Percentiles rank a stretch among this genome's conserved stretches.
Evolutionary conservation across 1,140 invertebrate species (phyloP).

Genomic region (Trypoxylus dichotomus): DNA sequence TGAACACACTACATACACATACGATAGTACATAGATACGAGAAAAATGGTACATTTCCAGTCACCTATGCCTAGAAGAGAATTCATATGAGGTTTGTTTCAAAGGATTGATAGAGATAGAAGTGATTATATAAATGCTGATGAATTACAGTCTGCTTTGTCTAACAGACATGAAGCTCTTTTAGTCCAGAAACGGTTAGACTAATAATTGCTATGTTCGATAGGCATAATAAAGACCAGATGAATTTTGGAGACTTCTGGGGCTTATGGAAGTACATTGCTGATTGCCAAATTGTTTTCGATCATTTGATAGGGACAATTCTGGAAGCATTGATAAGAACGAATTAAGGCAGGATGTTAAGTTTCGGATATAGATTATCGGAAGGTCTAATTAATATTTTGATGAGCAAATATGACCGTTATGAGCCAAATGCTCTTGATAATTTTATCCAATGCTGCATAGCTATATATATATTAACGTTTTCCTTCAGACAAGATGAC

Average conservation of each 20-base stretch:
- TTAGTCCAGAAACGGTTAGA: conserved; percentile 96
- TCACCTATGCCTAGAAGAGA: conserved; percentile 72
- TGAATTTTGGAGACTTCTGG: conserved; percentile 94
- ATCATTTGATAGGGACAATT: conserved; percentile 91
- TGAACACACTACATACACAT: too few relatives aligned
- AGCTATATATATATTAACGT: conserved; percentile 86
- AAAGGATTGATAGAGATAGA: conserved; percentile 86
- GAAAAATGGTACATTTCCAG: conserved; percentile 53
- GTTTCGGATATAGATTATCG: conserved; percentile 92
- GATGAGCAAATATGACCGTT: conserved; percentile 91
- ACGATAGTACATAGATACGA: too few relatives aligned
- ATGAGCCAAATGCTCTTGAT: conserved; percentile 91
- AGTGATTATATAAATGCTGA: conserved; percentile 90
- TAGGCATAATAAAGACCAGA: conserved; percentile 82
- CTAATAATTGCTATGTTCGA: conserved; percentile 99
- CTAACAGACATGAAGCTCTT: conserved; percentile 98
- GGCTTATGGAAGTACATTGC: conserved; percentile 97
- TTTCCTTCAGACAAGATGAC: conserved; percentile 86
- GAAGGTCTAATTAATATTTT: conserved; percentile 81
- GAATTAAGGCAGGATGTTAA: conserved; percentile 84
- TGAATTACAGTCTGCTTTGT: conserved; percentile 90
- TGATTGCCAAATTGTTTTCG: conserved; percentile 97
- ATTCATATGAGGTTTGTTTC: conserved; percentile 80
- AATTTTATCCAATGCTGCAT: conserved; percentile 98
- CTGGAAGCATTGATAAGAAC: conserved; percentile 90